Evolutionary conservation across 2,113 vertebrate genomes (phyloP).

Genomic region (Austrofundulus limnaeus): DNA sequence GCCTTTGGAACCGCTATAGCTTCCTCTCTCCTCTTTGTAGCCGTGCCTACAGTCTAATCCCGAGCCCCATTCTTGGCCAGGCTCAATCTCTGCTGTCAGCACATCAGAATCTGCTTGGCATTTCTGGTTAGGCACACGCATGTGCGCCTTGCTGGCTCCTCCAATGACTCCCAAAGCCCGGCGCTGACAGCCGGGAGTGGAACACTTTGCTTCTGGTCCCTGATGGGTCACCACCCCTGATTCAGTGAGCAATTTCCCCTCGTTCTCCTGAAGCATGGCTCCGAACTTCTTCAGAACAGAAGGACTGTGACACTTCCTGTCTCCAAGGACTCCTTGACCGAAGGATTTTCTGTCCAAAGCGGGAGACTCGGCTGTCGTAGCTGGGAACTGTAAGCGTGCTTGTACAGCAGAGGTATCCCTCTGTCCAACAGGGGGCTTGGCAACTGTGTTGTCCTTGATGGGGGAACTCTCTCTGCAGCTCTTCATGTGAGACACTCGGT

Average conservation of each 20-base stretch:
- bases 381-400: conserved; percentile 79
- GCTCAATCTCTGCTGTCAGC: conserved; percentile 65
- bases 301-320: conserved; percentile 69
- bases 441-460: conserved; percentile 63
- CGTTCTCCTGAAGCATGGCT: conserved; percentile 74
- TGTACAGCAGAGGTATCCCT: conserved; percentile 77
- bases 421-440: conserved; percentile 72
- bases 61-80: conserved; percentile 55
- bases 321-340: conserved; percentile 47
- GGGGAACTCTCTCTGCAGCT: conserved; percentile 51
- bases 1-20: conserved; percentile 49
- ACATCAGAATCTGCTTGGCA: conserved; percentile 75
- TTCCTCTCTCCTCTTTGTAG: conserved; percentile 58
- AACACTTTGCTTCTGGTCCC: conserved; percentile 56
- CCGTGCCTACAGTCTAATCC: conserved; percentile 52
- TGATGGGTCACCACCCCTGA: conserved; percentile 69
- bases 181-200: conserved; percentile 75
- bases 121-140: conserved; percentile 76
- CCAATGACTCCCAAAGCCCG: conserved; percentile 65
- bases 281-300: conserved; percentile 77
- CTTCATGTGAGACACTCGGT: conserved; percentile 60
- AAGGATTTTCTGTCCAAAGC: conserved; percentile 70
- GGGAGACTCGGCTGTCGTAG: conserved; percentile 60
- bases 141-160: conserved; percentile 58
- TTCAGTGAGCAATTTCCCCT: conserved; percentile 77